phyloP scores from a whole-genome alignment of 2,797 vertebrate species.

The Hippocampus kuda region DNA sequence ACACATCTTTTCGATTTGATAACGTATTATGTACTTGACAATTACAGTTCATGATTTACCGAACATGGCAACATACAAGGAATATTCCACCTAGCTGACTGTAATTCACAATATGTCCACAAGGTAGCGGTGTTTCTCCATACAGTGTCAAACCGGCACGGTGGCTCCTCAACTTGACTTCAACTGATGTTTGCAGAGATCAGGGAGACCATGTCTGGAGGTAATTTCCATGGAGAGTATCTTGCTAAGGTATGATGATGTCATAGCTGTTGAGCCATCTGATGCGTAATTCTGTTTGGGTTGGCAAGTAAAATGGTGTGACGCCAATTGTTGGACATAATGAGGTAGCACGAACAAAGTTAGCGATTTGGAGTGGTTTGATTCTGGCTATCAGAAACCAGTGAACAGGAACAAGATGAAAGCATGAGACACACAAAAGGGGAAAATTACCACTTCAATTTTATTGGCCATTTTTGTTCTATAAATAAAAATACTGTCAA shows the following conservation, averaged over 20 bases:
- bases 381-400: no score
- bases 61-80: no score
- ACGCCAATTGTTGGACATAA: background rate
- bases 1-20: background rate
- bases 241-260: constrained; percentile 78
- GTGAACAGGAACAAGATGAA: background rate
- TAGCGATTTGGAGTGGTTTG: no score
- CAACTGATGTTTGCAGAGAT: constrained; percentile 97
- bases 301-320: background rate
- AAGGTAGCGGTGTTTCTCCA: background rate
- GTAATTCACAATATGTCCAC: background rate
- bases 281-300: background rate
- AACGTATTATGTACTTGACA: background rate
- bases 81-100: background rate
- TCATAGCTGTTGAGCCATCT: background rate
- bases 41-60: no score
- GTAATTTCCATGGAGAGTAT: constrained; percentile 98
- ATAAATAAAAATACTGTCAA: constrained; percentile 6
- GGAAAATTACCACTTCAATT: background rate
- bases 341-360: background rate
- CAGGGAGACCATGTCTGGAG: constrained; percentile 93
- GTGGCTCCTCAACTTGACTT: background rate
- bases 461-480: background rate
- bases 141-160: background rate
- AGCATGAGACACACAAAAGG: background rate